Evolutionary conservation across 2,113 vertebrate genomes (phyloP).

Genomic region (Channa argus): DNA sequence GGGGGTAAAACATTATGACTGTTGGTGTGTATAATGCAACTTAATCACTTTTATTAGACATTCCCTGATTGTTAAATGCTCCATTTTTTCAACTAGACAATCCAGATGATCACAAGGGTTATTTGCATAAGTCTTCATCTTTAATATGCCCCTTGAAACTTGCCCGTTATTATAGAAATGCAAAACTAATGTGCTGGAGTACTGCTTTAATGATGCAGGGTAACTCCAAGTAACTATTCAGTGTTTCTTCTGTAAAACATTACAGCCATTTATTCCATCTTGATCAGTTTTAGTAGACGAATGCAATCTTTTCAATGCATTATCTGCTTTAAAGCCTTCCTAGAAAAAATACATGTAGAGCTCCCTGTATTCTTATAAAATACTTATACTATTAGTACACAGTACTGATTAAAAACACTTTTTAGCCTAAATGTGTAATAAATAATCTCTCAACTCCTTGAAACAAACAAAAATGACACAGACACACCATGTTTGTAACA

Average conservation of each 20-base stretch:
- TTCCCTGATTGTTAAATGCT: not conserved
- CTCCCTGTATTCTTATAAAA: constrained; percentile 5
- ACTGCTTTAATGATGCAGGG: not conserved
- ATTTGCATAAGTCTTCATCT: no score
- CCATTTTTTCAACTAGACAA: not conserved
- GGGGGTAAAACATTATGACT: not conserved
- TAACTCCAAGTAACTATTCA: not conserved
- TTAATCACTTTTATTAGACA: not conserved
- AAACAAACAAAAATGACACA: constrained; percentile 80
- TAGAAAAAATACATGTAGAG: not conserved
- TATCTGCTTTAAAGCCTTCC: not conserved
- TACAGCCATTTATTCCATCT: not conserved
- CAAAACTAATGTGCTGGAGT: not conserved
- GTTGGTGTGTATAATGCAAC: not conserved
- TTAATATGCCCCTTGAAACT: no score
- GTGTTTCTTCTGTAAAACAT: not conserved
- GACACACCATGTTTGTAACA: constrained; percentile 86
- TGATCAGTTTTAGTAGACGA: not conserved
- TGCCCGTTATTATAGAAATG: not conserved
- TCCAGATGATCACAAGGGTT: no score
- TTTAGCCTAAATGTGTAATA: no score
- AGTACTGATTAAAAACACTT: not conserved
- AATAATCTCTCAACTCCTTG: not conserved
- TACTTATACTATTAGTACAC: constrained; percentile 3
- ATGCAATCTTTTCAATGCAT: not conserved